Evolutionary conservation across 2,113 vertebrate species (phyloP).

Genomic region (Eira barbara): DNA sequence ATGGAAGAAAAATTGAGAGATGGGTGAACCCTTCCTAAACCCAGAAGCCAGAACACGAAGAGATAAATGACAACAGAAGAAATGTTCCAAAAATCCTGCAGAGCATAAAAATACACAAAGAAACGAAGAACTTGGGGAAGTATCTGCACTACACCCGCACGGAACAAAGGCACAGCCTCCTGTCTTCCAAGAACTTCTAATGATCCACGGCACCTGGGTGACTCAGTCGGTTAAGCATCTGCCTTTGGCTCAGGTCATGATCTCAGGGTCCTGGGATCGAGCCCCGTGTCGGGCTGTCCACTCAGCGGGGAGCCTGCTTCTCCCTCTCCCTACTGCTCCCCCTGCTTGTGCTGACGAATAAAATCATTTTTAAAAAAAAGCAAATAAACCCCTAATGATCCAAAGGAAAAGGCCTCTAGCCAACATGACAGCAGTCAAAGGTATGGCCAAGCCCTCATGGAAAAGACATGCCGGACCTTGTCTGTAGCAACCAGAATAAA

Average conservation of each 20-base stretch:
- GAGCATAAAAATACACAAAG: conserved; percentile 12
- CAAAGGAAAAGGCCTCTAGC: not conserved
- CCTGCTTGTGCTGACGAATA: too few species aligned
- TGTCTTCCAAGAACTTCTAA: not conserved
- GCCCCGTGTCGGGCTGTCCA: accelerated
- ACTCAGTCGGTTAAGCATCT: too few species aligned
- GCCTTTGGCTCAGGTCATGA: too few species aligned
- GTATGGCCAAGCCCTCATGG: not conserved
- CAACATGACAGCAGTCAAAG: not conserved
- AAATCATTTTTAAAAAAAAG: too few species aligned
- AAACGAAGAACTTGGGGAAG: not conserved
- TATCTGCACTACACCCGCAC: not conserved
- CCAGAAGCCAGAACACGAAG: not conserved
- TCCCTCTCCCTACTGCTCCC: too few species aligned
- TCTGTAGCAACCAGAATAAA: not conserved
- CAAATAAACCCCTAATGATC: not conserved
- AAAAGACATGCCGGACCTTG: not conserved
- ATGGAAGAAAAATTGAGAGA: not conserved
- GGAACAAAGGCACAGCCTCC: not conserved
- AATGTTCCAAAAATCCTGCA: not conserved
- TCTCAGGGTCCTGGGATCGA: too few species aligned
- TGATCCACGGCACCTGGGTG: not conserved
- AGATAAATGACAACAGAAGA: not conserved
- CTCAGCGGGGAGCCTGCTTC: too few species aligned
- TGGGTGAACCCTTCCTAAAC: not conserved